phyloP scores from a whole-genome alignment of 2,888 invertebrate species.

The Exephanes ischioxanthus region DNA sequence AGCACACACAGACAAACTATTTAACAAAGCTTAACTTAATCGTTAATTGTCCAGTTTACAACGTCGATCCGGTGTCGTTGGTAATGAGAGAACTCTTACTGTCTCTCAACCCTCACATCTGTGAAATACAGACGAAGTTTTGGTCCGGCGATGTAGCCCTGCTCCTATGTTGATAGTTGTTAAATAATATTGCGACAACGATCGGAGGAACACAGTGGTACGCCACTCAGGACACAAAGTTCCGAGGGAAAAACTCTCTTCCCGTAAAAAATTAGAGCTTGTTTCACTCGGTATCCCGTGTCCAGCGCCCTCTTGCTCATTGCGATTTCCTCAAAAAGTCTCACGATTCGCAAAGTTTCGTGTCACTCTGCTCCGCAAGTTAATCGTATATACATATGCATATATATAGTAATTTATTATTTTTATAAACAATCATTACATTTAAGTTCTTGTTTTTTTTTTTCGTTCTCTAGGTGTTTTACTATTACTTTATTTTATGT shows the following conservation, averaged over 20 bases:
- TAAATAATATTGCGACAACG: conserved; percentile 16
- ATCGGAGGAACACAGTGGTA: conserved; percentile 25
- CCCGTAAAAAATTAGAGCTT: conserved; percentile 12
- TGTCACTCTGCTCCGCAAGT: conserved; percentile 40
- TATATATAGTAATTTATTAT: conserved; percentile 67
- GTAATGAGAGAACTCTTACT: background rate
- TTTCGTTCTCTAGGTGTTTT: conserved; percentile 43
- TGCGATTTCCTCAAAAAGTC: conserved; percentile 27
- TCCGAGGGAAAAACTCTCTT: conserved; percentile 14
- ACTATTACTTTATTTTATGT: background rate
- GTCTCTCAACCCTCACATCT: background rate
- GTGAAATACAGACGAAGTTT: conserved; percentile 27
- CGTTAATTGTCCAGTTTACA: conserved; percentile 16
- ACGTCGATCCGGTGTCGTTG: conserved; percentile 24
- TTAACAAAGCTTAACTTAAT: conserved; percentile 36
- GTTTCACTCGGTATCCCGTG: background rate
- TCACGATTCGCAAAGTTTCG: conserved; percentile 38
- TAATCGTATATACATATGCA: conserved; percentile 66
- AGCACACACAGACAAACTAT: conserved; percentile 17
- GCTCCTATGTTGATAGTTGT: conserved; percentile 2
- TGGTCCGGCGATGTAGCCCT: conserved; percentile 24
- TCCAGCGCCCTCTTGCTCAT: background rate
- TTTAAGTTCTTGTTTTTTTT: conserved; percentile 69
- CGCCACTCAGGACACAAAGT: conserved; percentile 20
- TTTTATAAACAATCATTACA: conserved; percentile 81